Evolutionary conservation across 2,797 vertebrate species (phyloP).

Genomic region (Centropyge bicolor): DNA sequence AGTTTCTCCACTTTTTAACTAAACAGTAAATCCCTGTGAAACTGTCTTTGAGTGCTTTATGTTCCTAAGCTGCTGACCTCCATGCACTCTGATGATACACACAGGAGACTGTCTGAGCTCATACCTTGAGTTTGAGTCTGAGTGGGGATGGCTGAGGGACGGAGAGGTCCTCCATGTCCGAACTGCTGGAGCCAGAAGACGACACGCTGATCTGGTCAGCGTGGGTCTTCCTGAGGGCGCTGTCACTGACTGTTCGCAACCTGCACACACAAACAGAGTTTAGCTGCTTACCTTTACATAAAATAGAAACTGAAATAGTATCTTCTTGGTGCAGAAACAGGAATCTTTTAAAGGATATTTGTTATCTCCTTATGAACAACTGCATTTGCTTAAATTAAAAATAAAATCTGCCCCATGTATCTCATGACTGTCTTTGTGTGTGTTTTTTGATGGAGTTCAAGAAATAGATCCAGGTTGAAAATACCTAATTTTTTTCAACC

Average conservation of each 20-base stretch:
- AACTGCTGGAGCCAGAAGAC: constrained; percentile 85
- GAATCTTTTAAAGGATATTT: background rate
- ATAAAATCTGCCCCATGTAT: background rate
- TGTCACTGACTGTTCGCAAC: constrained; percentile 79
- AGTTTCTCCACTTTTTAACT: background rate
- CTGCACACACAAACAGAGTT: constrained; percentile 63
- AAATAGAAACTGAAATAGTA: background rate
- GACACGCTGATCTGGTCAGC: constrained; percentile 86
- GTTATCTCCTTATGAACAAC: background rate
- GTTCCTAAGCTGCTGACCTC: background rate
- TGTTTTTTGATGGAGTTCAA: background rate
- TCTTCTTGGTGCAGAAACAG: background rate
- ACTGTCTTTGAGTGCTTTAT: background rate
- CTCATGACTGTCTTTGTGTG: background rate
- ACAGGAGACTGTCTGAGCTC: background rate
- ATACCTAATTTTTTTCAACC: background rate
- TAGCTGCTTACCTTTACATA: background rate
- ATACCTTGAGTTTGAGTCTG: constrained; percentile 79
- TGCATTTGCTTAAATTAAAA: background rate
- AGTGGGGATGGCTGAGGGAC: constrained; percentile 63
- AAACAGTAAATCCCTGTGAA: background rate
- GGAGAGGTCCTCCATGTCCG: constrained; percentile 84
- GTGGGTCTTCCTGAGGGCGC: constrained; percentile 75
- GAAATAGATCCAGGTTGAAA: background rate
- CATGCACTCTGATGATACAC: background rate